Conservation (phyloP, 1,140 invertebrate species). For the Aphelenchoides avenae region DNA sequence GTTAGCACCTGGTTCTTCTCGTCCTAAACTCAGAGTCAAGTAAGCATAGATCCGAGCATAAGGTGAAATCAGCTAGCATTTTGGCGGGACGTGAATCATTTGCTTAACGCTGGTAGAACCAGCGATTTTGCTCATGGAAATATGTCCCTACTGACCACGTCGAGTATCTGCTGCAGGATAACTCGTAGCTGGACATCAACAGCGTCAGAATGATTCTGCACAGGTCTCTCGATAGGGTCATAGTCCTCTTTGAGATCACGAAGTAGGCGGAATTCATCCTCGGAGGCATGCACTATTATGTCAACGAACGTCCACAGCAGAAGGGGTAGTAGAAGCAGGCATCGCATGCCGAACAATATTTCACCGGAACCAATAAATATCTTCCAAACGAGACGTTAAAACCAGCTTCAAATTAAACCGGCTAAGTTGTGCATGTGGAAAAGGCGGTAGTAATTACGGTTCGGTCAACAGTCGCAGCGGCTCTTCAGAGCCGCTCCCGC, state of each 20-base stretch:
- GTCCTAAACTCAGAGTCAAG: slow-evolving; percentile 51
- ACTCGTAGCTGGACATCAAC: slow-evolving; percentile 91
- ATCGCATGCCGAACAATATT: too few species aligned
- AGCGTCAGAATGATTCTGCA: slow-evolving; percentile 89
- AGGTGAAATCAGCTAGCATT: neutral
- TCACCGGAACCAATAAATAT: too few species aligned
- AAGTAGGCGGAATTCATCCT: too few species aligned
- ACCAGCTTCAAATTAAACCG: too few species aligned
- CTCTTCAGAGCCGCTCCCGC: too few species aligned
- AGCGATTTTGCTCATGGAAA: neutral
- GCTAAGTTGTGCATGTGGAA: too few species aligned
- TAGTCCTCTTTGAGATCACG: slow-evolving; percentile 66
- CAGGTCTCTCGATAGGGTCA: slow-evolving; percentile 91
- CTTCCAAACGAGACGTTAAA: too few species aligned
- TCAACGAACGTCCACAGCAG: slow-evolving; percentile 3
- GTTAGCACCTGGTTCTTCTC: slow-evolving; percentile 56
- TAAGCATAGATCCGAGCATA: slow-evolving; percentile 2
- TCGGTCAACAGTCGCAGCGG: too few species aligned
- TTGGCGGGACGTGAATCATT: neutral
- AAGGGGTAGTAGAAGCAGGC: too few species aligned
- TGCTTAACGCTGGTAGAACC: too few species aligned
- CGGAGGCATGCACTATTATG: slow-evolving; percentile 1
- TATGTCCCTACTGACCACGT: slow-evolving; percentile 72
- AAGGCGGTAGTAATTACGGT: too few species aligned
- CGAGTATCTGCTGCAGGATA: slow-evolving; percentile 98